Evolutionary conservation across 2,797 vertebrate species (phyloP).

Genomic region (Pelobates cultripes): DNA sequence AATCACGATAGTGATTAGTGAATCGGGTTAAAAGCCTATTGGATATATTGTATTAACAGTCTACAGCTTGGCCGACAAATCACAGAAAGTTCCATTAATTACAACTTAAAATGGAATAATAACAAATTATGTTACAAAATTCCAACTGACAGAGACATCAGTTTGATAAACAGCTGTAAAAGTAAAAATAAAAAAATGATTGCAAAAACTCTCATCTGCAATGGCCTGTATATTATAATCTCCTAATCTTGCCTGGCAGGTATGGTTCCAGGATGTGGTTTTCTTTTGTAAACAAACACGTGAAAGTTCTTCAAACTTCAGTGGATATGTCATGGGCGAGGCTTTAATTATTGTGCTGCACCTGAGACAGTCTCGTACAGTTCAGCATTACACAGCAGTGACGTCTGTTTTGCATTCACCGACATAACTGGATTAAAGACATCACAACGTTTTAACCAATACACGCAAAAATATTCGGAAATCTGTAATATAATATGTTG

Average conservation of each 20-base stretch:
- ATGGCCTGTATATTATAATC: conserved; percentile 31
- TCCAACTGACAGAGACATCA: too few relatives aligned
- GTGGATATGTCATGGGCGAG: conserved; percentile 33
- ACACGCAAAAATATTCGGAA: too few relatives aligned
- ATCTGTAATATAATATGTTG: too few relatives aligned
- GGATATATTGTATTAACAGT: too few relatives aligned
- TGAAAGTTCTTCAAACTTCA: conserved; percentile 50
- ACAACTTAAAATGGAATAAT: too few relatives aligned
- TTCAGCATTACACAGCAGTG: conserved; percentile 13
- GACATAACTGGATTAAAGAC: not conserved
- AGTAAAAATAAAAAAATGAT: conserved; percentile 3
- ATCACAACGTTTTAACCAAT: not conserved
- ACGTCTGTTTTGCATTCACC: conserved; percentile 33
- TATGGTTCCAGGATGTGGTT: conserved; percentile 61
- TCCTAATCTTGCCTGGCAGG: conserved; percentile 50
- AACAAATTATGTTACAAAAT: too few relatives aligned
- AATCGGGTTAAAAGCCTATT: too few relatives aligned
- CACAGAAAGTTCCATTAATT: too few relatives aligned
- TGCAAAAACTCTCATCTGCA: conserved; percentile 6
- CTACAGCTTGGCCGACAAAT: too few relatives aligned
- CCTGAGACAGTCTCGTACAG: conserved; percentile 28
- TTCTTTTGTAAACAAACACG: conserved; percentile 59
- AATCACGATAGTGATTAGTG: too few relatives aligned
- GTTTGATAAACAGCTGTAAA: conserved; percentile 7
- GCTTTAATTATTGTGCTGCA: conserved; percentile 25